Conservation (phyloP, 2,888 invertebrate genomes). For the Tetragnatha montana region DNA sequence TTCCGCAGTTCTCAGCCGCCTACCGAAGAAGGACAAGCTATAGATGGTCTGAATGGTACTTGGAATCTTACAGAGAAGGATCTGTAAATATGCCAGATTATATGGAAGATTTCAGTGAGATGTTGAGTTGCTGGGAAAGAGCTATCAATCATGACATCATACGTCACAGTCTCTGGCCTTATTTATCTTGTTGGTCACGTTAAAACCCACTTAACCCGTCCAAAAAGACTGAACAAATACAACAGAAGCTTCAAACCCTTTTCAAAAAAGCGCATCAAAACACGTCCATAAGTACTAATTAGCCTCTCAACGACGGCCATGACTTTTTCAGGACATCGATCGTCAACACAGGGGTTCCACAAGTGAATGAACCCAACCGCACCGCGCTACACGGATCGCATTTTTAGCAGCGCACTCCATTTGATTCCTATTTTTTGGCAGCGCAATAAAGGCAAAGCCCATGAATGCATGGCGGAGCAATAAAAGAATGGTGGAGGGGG, state of each 20-base stretch:
- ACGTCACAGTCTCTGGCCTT: too few species aligned
- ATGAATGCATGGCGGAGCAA: background rate
- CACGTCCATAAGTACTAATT: background rate
- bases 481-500: background rate
- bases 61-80: too few species aligned
- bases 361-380: background rate
- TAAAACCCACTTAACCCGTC: too few species aligned
- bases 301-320: background rate
- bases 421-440: constrained; percentile 26
- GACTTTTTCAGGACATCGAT: background rate
- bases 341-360: background rate
- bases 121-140: too few species aligned
- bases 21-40: too few species aligned
- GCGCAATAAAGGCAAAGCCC: constrained; percentile 15
- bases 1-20: too few species aligned
- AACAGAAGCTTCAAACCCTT: background rate
- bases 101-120: too few species aligned
- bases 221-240: background rate
- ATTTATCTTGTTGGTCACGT: too few species aligned
- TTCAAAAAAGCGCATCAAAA: background rate
- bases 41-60: too few species aligned
- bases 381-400: background rate
- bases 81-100: too few species aligned
- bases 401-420: constrained; percentile 13
- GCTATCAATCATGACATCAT: too few species aligned